Base-by-base conservation (phyloP, 2,113 vertebrate genomes). In the Embiotoca jacksoni region DNA sequence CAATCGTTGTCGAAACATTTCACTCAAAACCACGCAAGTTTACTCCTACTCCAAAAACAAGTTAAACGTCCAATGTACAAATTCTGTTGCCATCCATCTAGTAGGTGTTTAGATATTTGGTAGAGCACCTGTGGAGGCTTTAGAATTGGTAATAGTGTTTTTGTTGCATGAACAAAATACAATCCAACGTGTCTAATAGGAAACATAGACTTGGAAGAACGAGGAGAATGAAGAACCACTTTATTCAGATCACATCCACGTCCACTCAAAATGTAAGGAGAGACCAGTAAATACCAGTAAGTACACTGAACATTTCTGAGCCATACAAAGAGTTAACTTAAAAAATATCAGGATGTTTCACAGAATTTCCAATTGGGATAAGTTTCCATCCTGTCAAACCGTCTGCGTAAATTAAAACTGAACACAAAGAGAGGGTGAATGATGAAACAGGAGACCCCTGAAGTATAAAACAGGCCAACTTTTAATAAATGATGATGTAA, bases 401-500 rank as follows among this genome's bases (percentile, higher is more conserved):
- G 30, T 37, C 41, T 72, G 23, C 23, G 77, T n/a, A 16, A 53
- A 71, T 61, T 37, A 56, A 67, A 76, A 41, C 6, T 10, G 4
- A 53, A 82, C 13, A 46, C 23, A 62, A 23, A 30, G 3, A 64
- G 5, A 36, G 2, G 1, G 6, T 53, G 33, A 41, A 68, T 30
- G 14, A 47, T 35, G 32, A 58, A 71, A 65, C n/a, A 69, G 83
- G 67, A 80, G 60, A 77, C 2, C 30, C 9, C 66, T 54, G 55
- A 50, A 53, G 44, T 41, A 46, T 41, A 7, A 73, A 78, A 56
- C 36, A 62, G 37, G 50, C 39, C 57, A 65, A 60, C 46, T 68
- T 67, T 80, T 7, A 80, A 88, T 85, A 85, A 88, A 73, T 87
- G 66, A 89, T 81, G 53, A 80, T 30, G 37, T 30, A 78, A 74